Percentiles rank a stretch among this genome's conserved stretches.
phyloP scores from a whole-genome alignment of 2,797 vertebrate genomes.

The Spinibarbus caldwelli region DNA sequence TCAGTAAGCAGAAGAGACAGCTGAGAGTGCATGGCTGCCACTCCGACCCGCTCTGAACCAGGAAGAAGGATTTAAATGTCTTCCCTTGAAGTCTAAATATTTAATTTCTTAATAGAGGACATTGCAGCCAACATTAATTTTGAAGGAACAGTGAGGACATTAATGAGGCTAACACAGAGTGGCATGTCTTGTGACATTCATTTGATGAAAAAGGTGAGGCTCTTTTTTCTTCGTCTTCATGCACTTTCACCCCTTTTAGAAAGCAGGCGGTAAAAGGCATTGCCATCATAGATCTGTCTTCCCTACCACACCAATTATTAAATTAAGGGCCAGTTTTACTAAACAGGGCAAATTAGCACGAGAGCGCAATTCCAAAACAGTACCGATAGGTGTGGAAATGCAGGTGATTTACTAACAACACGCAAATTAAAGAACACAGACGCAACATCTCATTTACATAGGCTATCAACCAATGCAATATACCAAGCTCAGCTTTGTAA shows the following conservation, averaged over 20 bases:
- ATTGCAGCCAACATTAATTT: constrained; percentile 66
- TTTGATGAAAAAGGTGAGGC: constrained; percentile 57
- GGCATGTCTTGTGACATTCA: constrained; percentile 65
- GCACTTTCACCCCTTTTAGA: constrained; percentile 25
- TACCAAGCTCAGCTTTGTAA: no score
- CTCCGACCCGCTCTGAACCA: constrained; percentile 45
- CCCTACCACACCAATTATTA: neutral
- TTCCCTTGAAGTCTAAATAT: constrained; percentile 69
- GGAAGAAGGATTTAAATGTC: constrained; percentile 65
- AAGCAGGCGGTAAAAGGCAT: neutral
- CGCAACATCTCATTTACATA: no score
- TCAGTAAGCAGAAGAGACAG: constrained; percentile 63
- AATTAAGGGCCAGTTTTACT: no score
- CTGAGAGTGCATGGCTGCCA: constrained; percentile 47
- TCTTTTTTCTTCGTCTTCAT: constrained; percentile 34
- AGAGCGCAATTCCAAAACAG: no score
- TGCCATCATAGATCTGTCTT: neutral
- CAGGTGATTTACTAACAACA: no score
- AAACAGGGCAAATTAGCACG: no score
- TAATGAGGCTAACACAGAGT: constrained; percentile 66
- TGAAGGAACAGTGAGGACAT: constrained; percentile 64
- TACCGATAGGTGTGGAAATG: no score
- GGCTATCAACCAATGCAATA: no score
- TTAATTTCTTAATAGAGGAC: constrained; percentile 71
- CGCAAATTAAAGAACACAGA: no score